Evolutionary conservation across 2,888 invertebrate species (phyloP).

Genomic region (Spilosoma lubricipeda): DNA sequence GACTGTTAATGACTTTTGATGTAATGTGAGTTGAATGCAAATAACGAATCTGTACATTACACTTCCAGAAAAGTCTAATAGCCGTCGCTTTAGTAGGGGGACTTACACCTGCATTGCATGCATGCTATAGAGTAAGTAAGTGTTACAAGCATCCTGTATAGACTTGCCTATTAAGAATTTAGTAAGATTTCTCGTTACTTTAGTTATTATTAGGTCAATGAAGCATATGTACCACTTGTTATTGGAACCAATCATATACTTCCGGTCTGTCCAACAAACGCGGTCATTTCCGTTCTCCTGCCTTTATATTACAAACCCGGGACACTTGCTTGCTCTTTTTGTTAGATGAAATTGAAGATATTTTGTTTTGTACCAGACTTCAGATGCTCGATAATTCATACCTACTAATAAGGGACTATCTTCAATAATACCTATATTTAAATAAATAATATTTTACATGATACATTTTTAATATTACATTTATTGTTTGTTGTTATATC

Average conservation of each 20-base stretch:
- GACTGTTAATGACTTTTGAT: too few species aligned
- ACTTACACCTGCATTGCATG: background rate
- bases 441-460: background rate
- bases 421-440: background rate
- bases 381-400: background rate
- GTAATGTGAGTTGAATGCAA: too few species aligned
- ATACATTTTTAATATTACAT: background rate
- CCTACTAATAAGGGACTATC: background rate
- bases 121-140: background rate
- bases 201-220: conserved; percentile 15
- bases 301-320: conserved; percentile 6
- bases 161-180: background rate
- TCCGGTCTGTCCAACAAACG: conserved; percentile 18
- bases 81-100: background rate
- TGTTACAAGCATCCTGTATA: background rate
- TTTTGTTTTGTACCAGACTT: background rate
- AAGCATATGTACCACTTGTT: conserved; percentile 28
- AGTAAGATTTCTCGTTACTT: background rate
- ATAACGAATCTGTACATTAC: too few species aligned
- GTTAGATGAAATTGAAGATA: background rate
- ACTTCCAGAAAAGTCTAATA: too few species aligned
- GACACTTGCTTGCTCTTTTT: background rate
- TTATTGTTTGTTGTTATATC: background rate
- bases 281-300: conserved; percentile 18
- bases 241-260: conserved; percentile 32